Evolutionary conservation across 2,797 vertebrate genomes (phyloP), one percentile per base, ranked within the genome.

Genomic region (Lacerta agilis): DNA sequence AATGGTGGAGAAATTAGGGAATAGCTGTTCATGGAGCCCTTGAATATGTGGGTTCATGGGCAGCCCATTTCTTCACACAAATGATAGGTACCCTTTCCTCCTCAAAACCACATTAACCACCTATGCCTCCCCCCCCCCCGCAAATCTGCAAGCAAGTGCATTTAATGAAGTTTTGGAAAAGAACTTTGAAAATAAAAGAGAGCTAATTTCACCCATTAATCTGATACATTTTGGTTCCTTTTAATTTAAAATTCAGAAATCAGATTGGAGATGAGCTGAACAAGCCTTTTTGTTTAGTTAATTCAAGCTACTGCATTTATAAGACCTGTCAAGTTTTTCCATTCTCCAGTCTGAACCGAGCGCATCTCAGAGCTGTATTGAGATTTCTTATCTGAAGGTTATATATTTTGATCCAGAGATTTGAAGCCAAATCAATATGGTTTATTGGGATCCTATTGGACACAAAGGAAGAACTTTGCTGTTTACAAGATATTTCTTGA

Each of bases 111-210:
- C 18, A 15, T 66, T 77, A 11, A n/a, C 27, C 41, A 18, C 64
- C 27, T 43, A 13, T 64, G 17, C 36, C 25, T 2, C 13, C 13
- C 20, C 1, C 23, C 36, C n/a, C 61, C 6, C 9, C 1, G 3
- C 29, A 23, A 11, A 18, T 69, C 61, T 69, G 58, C 75, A 67
- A 85, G 49, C 36, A 11, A 88, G 86, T 71, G 33, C 91, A 89
- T 94, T 90, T 92, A 92, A 96, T 94, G 89, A 91, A 91, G 87
- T 95, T 72, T 93, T 93, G 92, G 90, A 92, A 90, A 79, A 79
- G 90, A 90, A 91, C 88, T 85, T 89, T 92, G 91, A 93, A 95
- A 94, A 94, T 93, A 83, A 92, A 92, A 92, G 88, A 71, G 55
- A 75, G 69, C 66, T 79, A 85, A 83, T 94, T 92, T 94, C 85